phyloP scores from a whole-genome alignment of 2,113 vertebrate species.

The Chiloscyllium plagiosum region DNA sequence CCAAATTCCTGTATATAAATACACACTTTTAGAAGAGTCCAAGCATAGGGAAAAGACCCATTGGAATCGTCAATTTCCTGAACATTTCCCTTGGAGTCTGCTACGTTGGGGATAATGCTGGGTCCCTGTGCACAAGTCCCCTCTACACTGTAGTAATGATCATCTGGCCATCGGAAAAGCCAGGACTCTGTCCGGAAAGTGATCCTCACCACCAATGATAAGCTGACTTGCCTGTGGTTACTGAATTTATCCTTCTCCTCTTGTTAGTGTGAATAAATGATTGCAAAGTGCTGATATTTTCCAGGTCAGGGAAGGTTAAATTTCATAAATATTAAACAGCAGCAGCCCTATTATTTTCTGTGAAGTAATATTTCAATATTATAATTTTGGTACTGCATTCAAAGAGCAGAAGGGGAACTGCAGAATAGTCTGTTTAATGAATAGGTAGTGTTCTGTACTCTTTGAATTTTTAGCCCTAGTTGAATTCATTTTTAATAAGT shows the following conservation, averaged over 20 bases:
- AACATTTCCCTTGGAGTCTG: too few species aligned
- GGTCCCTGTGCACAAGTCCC: too few species aligned
- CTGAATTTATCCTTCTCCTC: background rate
- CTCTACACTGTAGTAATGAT: too few species aligned
- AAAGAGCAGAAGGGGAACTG: background rate
- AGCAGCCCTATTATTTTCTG: background rate
- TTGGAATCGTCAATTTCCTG: too few species aligned
- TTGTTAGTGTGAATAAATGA: background rate
- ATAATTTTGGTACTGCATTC: conserved; percentile 6
- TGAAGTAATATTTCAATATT: background rate
- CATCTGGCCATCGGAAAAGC: too few species aligned
- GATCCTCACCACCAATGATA: background rate
- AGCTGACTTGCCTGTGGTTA: background rate
- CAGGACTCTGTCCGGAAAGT: too few species aligned
- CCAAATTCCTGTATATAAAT: too few species aligned
- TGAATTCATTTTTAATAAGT: background rate
- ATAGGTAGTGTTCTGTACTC: background rate
- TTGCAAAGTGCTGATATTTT: conserved; percentile 14
- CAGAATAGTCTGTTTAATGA: background rate
- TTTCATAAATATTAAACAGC: conserved; percentile 14
- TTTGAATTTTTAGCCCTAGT: background rate
- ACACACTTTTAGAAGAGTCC: too few species aligned
- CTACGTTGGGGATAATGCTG: too few species aligned
- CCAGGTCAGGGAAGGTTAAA: conserved; percentile 11
- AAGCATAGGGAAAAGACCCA: too few species aligned